These are phyloP conservation scores for Mionectes macconnelli DNA, from an alignment of 2,113 vertebrate genomes.

Conservation along the genomic window DNA sequence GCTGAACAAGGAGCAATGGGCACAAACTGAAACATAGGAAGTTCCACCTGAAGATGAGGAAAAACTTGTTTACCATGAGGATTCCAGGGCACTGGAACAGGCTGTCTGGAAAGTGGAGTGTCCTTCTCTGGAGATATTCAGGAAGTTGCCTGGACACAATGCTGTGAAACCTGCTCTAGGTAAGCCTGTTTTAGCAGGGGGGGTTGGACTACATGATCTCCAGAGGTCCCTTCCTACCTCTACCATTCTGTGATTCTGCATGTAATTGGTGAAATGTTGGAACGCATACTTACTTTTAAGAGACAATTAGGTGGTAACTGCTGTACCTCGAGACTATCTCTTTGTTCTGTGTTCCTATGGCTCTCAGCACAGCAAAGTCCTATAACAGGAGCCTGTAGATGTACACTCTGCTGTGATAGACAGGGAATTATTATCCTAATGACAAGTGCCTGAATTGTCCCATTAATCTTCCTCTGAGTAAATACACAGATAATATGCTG, in stretches of 20 bases:
- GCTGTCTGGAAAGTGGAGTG: not conserved
- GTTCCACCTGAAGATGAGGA: not conserved
- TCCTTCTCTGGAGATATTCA: not conserved
- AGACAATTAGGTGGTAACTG: not conserved
- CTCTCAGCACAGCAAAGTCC: not conserved
- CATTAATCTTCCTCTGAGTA: not conserved
- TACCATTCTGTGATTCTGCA: not conserved
- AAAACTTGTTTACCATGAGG: not conserved
- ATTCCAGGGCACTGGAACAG: not conserved
- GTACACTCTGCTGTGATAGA: not conserved
- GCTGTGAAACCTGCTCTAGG: not conserved
- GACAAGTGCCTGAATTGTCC: not conserved
- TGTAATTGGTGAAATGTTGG: not conserved
- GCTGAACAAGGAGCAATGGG: not conserved
- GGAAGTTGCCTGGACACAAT: fast-evolving
- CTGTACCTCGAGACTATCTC: not conserved
- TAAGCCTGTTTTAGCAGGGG: fast-evolving
- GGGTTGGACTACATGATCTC: not conserved
- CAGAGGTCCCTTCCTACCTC: not conserved
- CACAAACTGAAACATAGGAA: not conserved
- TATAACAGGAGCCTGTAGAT: not conserved
- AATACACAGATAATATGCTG: not conserved
- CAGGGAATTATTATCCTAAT: not conserved
- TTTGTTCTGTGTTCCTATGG: not conserved
- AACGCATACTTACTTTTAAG: not conserved